Percentiles rank a stretch among this genome's conserved stretches.
These are phyloP conservation scores for Halcyon badia DNA, from an alignment of 2,797 vertebrate species.

Conservation along the genomic window DNA sequence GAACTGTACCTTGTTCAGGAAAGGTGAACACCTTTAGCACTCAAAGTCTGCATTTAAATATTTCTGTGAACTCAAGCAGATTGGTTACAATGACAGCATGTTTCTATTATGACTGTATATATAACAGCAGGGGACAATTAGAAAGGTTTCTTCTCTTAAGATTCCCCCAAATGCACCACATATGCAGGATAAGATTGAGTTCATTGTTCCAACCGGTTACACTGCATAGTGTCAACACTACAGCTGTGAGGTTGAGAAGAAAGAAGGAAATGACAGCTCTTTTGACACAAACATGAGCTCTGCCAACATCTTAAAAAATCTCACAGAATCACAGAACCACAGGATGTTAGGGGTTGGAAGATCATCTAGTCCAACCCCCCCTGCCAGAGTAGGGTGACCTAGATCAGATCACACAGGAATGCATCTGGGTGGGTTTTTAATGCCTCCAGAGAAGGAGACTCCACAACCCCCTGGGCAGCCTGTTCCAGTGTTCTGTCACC, in stretches of 20 bases:
- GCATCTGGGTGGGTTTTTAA: no score
- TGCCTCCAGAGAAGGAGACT: no score
- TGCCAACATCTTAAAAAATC: not conserved
- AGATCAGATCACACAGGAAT: no score
- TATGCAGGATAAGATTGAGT: not conserved
- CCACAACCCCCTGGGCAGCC: no score
- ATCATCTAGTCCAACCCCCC: no score
- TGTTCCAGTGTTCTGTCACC: no score
- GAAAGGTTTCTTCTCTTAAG: not conserved
- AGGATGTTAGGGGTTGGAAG: no score
- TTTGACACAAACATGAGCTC: not conserved
- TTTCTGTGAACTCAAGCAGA: not conserved
- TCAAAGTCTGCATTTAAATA: not conserved
- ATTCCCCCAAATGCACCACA: not conserved
- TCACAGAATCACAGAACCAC: not conserved
- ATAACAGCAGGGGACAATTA: not conserved
- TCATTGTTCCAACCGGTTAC: not conserved
- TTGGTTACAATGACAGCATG: not conserved
- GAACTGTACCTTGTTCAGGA: not conserved
- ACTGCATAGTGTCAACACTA: rapidly evolving
- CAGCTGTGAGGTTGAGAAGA: not conserved
- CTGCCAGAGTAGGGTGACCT: no score
- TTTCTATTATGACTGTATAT: not conserved
- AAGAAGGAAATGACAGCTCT: rapidly evolving
- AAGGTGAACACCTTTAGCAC: not conserved